These are phyloP conservation scores for Crossaster papposus DNA, from an alignment of 53 echinoderm and acorn worm genomes.

Conservation along the genomic window DNA sequence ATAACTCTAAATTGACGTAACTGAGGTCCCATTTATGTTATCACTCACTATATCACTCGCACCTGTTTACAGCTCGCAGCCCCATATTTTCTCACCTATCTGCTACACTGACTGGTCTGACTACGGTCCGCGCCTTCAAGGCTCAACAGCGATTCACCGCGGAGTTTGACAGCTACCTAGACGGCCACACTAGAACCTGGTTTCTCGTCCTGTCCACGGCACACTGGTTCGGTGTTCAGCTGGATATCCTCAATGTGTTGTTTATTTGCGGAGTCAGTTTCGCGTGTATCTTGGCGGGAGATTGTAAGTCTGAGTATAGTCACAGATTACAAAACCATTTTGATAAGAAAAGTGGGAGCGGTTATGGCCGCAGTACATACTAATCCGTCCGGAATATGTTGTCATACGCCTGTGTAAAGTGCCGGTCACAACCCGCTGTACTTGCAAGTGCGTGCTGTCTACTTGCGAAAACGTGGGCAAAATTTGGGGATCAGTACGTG, in stretches of 20 bases:
- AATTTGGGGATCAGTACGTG: too few relatives aligned
- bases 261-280: conserved; percentile 80
- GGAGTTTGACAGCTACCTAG: conserved; percentile 79
- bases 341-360: too few relatives aligned
- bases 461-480: too few relatives aligned
- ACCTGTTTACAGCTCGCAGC: conserved; percentile 49
- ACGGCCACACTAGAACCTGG: conserved; percentile 86
- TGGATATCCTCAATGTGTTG: conserved; percentile 70
- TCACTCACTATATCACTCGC: too few relatives aligned
- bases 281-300: conserved; percentile 69
- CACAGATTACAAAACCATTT: not conserved
- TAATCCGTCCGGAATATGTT: too few relatives aligned
- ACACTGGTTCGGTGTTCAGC: conserved; percentile 84
- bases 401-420: too few relatives aligned
- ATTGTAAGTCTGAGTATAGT: conserved; percentile 64
- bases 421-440: too few relatives aligned
- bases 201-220: conserved; percentile 80
- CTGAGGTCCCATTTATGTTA: too few relatives aligned
- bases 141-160: conserved; percentile 74
- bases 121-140: conserved; percentile 84
- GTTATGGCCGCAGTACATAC: too few relatives aligned
- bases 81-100: conserved; percentile 97
- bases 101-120: conserved; percentile 82
- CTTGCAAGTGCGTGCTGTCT: too few relatives aligned
- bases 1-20: too few relatives aligned